A percentile compares a stretch with the other conserved stretches of the same genome.
Conservation (phyloP, 1,140 invertebrate species). For the Aphaenogaster ashmeadi region DNA sequence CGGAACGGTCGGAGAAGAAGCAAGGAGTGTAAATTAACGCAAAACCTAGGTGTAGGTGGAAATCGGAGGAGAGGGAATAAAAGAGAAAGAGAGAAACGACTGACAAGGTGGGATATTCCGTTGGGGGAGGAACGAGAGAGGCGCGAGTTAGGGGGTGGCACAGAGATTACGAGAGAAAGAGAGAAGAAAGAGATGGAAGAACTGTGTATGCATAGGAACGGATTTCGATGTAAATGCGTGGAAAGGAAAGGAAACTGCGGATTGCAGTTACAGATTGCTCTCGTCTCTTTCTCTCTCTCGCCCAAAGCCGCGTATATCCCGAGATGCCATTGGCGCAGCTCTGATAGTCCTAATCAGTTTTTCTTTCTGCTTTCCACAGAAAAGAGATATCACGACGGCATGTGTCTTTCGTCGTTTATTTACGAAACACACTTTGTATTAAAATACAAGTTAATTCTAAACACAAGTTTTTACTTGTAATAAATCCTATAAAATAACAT, state of each 20-base stretch:
- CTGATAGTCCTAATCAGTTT: conserved; percentile 50
- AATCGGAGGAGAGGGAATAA: conserved; percentile 17
- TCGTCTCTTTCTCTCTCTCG: conserved; percentile 18
- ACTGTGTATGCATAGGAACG: conserved; percentile 55
- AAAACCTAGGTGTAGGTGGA: conserved; percentile 4
- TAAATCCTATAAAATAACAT: neutral
- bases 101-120: conserved; percentile 38
- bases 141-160: conserved; percentile 1
- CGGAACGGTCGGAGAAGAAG: neutral
- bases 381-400: neutral
- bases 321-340: conserved; percentile 13
- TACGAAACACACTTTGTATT: neutral
- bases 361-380: neutral
- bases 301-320: conserved; percentile 30
- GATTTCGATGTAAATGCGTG: conserved; percentile 62
- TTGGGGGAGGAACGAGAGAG: conserved; percentile 1
- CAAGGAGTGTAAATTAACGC: conserved; percentile 28
- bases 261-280: conserved; percentile 52
- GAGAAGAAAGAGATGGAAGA: conserved; percentile 2
- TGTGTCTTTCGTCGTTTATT: neutral
- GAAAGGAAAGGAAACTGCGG: conserved; percentile 51
- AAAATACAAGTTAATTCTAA: conserved; percentile 3
- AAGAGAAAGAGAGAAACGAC: conserved; percentile 34
- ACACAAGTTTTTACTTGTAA: neutral
- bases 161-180: conserved; percentile 41